Percentiles rank a stretch among this genome's conserved stretches.
These are phyloP conservation scores for Xylota sylvarum DNA, from an alignment of 2,888 invertebrate genomes.

Conservation along the genomic window DNA sequence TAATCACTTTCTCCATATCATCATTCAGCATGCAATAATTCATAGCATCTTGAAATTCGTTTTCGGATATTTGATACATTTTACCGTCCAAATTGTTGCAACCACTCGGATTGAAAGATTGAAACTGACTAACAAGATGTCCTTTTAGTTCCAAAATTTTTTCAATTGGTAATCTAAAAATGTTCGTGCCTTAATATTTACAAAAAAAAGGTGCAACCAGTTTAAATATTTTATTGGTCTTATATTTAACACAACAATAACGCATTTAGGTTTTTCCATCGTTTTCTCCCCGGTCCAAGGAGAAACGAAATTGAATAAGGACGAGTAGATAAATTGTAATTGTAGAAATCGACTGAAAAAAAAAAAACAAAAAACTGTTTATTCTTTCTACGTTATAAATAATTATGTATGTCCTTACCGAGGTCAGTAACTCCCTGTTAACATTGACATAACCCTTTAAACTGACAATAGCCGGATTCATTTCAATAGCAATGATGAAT, in stretches of 20 bases:
- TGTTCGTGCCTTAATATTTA: conserved; percentile 56
- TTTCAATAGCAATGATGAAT: conserved; percentile 89
- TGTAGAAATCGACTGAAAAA: conserved; percentile 87
- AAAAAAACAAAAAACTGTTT: conserved; percentile 77
- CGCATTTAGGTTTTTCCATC: conserved; percentile 7
- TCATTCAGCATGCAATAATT: conserved; percentile 48
- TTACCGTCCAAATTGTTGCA: neutral
- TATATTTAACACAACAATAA: neutral
- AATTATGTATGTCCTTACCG: conserved; percentile 85
- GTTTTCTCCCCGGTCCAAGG: conserved; percentile 80
- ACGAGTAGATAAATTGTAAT: conserved; percentile 89
- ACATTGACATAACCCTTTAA: conserved; percentile 89
- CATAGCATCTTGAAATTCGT: conserved; percentile 50
- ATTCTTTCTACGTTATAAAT: conserved; percentile 8
- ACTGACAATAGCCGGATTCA: conserved; percentile 90
- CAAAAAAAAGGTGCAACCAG: conserved; percentile 19
- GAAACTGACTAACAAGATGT: conserved; percentile 3
- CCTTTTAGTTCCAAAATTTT: neutral
- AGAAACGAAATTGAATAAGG: conserved; percentile 89
- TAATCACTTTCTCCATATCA: conserved; percentile 62
- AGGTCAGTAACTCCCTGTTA: conserved; percentile 88
- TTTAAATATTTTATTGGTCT: conserved; percentile 25
- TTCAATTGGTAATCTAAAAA: neutral
- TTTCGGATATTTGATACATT: conserved; percentile 62
- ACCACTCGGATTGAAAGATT: neutral